Base-by-base conservation (phyloP, 2,797 vertebrate species). In the Synaphobranchus kaupii region DNA sequence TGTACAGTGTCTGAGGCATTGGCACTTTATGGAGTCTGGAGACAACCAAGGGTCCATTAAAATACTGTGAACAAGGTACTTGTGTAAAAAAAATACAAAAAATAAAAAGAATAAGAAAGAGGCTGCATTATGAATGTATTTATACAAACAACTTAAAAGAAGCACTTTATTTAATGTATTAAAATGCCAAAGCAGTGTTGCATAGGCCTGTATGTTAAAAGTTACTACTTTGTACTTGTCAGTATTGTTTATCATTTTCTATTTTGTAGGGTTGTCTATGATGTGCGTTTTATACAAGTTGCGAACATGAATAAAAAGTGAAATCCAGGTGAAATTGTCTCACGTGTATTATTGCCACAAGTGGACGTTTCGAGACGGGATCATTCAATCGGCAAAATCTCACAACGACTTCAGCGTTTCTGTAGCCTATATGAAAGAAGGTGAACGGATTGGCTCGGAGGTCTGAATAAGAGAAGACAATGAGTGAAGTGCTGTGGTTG, bases 121-220 rank as follows among this genome's bases (percentile, higher is more conserved):
- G 88, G 85, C 92, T 93, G 94, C 96, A 88, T 94, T 95, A 93
- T 94, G 96, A 97, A 97, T 97, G 97, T 97, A 96, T 96, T 92
- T 89, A 90, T 90, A 56, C 68, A 94, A 94, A 94, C 91, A 28
- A 95, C 95, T 95, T 95, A 86, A 93, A 86, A 91, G 95, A 96
- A 94, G 97, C 98, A 99, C 98, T 98, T 99, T 98, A 98, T 95
- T 97, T 93, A 89, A 93, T 96, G 95, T 97, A 95, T 96, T 96
- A 88, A 96, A 93, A 97, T 96, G 97, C 97, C 97, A 96, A 97
- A 98, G 97, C 98, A 98, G 98, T 98, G 96, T 98, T 98, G 96
- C 95, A 93, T 88, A 94, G 95, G 91, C 89, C 89, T 91, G 83
- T 89, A 94, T 95, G 89, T 94, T 94, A 92, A 93, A 92, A 94